phyloP scores from a whole-genome alignment of 2,113 vertebrate species.

The Melanerpes formicivorus region DNA sequence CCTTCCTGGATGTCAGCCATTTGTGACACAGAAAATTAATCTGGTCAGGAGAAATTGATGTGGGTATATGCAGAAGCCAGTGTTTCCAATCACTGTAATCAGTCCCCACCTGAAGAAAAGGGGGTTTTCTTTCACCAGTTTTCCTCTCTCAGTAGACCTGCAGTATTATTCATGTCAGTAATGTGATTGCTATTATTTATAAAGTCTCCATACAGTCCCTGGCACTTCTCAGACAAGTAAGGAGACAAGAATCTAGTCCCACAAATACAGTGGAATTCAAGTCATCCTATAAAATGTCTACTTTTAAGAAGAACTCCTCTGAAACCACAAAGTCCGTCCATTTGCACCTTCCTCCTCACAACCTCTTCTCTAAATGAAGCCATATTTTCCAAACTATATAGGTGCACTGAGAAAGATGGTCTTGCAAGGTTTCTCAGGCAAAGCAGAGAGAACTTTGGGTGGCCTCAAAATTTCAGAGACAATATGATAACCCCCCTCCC shows the following conservation, averaged over 20 bases:
- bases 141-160: background rate
- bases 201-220: background rate
- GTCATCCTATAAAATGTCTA: background rate
- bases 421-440: background rate
- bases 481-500: fast-evolving
- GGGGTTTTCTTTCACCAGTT: background rate
- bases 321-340: background rate
- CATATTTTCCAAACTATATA: background rate
- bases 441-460: background rate
- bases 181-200: background rate
- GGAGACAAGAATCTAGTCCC: background rate
- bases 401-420: background rate
- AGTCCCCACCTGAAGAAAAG: background rate
- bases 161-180: background rate
- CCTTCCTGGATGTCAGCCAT: background rate
- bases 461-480: background rate
- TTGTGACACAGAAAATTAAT: background rate
- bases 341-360: background rate
- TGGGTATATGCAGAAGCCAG: background rate
- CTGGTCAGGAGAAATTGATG: background rate
- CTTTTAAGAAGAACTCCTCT: background rate
- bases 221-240: background rate
- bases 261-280: background rate
- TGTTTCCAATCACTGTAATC: background rate
- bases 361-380: background rate